Percentiles rank a stretch among this genome's conserved stretches.
These are phyloP conservation scores for Taenioides sp. DNA, from an alignment of 2,797 vertebrate genomes.

Conservation along the genomic window DNA sequence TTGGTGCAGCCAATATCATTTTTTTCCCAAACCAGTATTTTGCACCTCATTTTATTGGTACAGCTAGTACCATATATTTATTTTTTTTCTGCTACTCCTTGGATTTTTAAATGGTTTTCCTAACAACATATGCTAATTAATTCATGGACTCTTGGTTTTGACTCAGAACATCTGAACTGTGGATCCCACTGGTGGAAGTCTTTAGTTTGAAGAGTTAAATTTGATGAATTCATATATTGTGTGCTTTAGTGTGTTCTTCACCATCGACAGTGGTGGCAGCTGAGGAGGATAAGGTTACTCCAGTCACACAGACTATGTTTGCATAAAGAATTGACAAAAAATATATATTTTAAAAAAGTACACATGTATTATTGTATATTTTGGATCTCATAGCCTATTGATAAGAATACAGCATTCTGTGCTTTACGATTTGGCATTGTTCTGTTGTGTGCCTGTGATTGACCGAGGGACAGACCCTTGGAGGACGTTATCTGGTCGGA, in stretches of 20 bases:
- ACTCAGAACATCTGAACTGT: not conserved
- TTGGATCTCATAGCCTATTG: not conserved
- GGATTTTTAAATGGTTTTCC: not conserved
- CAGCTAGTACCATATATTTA: no score
- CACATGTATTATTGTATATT: not conserved
- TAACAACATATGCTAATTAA: not conserved
- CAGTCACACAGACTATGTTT: constrained; percentile 66
- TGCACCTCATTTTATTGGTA: no score
- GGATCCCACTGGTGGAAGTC: not conserved
- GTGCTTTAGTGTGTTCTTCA: not conserved
- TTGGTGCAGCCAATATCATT: no score
- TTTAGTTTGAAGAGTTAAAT: not conserved
- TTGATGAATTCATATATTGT: not conserved
- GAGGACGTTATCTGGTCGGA: constrained; percentile 67
- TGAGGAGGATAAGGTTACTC: constrained; percentile 71
- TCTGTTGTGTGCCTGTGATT: constrained; percentile 1
- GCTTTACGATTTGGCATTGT: not conserved
- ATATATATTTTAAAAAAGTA: no score
- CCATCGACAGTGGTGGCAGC: constrained; percentile 43
- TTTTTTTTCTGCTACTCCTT: not conserved
- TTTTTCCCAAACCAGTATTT: no score
- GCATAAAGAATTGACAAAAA: constrained; percentile 5
- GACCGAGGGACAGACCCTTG: constrained; percentile 29
- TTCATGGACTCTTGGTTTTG: not conserved
- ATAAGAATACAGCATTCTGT: not conserved